Conservation (phyloP, 2,113 vertebrate species). For the Cichladusa arquata region DNA sequence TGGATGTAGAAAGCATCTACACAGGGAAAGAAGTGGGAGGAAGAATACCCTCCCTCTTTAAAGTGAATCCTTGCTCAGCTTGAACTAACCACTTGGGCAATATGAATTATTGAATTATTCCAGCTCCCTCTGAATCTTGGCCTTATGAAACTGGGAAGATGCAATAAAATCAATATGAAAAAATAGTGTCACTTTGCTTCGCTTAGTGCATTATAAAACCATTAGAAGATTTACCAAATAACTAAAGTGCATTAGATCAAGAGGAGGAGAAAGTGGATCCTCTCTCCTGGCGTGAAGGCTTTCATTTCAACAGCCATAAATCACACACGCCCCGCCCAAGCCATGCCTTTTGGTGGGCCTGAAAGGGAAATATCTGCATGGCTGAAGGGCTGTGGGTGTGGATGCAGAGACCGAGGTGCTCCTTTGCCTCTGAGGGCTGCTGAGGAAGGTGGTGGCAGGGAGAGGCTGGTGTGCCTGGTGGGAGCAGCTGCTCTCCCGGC, state of each 20-base stretch:
- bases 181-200: conserved; percentile 54
- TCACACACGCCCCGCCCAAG: background rate
- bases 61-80: background rate
- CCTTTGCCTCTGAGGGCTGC: background rate
- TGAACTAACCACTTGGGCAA: background rate
- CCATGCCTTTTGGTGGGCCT: background rate
- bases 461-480: fast-evolving
- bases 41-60: background rate
- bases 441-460: background rate
- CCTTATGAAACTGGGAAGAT: conserved; percentile 30
- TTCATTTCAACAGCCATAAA: conserved; percentile 23
- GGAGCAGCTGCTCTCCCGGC: background rate
- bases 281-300: background rate
- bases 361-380: background rate
- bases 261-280: conserved; percentile 43
- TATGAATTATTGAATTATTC: conserved; percentile 62
- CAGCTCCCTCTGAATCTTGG: conserved; percentile 25
- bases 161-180: conserved; percentile 47
- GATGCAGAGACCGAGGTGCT: background rate
- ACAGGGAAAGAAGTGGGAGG: background rate
- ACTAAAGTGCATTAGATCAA: conserved; percentile 62
- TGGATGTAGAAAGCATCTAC: background rate
- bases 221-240: conserved; percentile 71
- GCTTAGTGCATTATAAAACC: conserved; percentile 64
- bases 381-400: background rate